Base-by-base conservation (phyloP, 2,113 vertebrate species). In the Apus apus region DNA sequence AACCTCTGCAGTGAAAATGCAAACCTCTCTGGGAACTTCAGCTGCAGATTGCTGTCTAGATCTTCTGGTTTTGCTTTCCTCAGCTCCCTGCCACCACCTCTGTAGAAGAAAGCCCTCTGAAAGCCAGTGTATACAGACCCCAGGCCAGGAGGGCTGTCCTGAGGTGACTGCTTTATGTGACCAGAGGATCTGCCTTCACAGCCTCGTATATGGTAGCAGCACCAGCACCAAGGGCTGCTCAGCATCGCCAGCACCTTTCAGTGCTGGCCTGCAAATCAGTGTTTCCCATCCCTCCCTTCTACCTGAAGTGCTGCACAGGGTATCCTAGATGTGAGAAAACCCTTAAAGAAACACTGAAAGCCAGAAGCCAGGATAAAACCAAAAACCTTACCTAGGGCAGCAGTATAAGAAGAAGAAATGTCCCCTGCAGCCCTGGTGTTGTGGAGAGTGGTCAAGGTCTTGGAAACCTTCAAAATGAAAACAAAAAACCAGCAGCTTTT, bases 261-360 rank as follows among this genome's bases (percentile, higher is more conserved):
- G n/a, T 9, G 51, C 34, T 48, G 65, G 9, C 15, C 50, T 34
- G 29, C 50, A 40, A 53, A 45, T 1, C 0, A 0, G 6, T 1
- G 1, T 13, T 13, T 78, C 70, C 67, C 19, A 48, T 48, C 46
- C 22, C 22, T 74, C 34, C 34, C 13, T 12, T 19, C 43, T 1
- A 0, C 38, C 38, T 29, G 6, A 16, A 11, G 29, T 36, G 68
- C 56, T 84, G 50, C 19, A 12, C 2, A 45, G 25, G 21, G 38
- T 2, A 29, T 32, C 68, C 20, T 11, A 15, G 23, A 66, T 11
- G 4, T 9, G 4, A 71, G 11, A 32, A 1, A 34, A 11, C 19
- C 29, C 29, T 68, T 36, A 15, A 5, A 64, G 77, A n/a, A 79
- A 56, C 19, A 12, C 45, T 30, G 48, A 29, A 57, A 62, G 16